Evolutionary conservation across 1,140 invertebrate species (phyloP).

Genomic region (Penaeus japonicus): DNA sequence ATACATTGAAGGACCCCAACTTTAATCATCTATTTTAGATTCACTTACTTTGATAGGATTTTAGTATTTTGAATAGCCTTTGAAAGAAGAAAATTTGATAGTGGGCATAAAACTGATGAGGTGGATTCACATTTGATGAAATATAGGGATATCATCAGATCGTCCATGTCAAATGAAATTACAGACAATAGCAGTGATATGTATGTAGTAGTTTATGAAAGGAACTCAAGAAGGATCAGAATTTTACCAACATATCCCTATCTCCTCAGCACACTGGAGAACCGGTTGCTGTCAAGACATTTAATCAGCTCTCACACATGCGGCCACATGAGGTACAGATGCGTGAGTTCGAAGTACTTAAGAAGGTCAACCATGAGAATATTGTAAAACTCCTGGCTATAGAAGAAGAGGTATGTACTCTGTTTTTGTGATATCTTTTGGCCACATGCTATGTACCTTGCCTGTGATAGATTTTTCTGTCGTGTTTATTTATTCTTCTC

Average conservation of each 20-base stretch:
- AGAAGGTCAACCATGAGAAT: conserved; percentile 96
- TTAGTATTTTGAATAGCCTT: too few species aligned
- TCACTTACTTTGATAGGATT: too few species aligned
- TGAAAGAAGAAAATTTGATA: too few species aligned
- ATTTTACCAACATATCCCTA: not conserved
- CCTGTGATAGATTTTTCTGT: too few species aligned
- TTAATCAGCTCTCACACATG: conserved; percentile 92
- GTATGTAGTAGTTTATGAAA: not conserved
- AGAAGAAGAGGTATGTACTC: conserved; percentile 79
- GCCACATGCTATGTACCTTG: not conserved
- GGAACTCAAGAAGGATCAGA: not conserved
- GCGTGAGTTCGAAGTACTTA: conserved; percentile 92
- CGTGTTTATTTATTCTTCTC: too few species aligned
- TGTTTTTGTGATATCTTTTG: not conserved
- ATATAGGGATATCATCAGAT: too few species aligned
- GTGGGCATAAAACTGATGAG: too few species aligned
- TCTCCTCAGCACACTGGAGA: conserved; percentile 81
- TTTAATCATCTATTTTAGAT: too few species aligned
- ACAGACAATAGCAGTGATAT: too few species aligned
- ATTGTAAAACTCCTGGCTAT: conserved; percentile 94
- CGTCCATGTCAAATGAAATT: too few species aligned
- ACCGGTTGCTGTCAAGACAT: conserved; percentile 95
- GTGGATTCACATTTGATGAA: too few species aligned
- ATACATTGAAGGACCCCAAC: too few species aligned
- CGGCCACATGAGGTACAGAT: conserved; percentile 90